A percentile compares a stretch with the other conserved stretches of the same genome.
These are phyloP conservation scores for Alosa sapidissima DNA, from an alignment of 2,797 vertebrate species.

Conservation along the genomic window DNA sequence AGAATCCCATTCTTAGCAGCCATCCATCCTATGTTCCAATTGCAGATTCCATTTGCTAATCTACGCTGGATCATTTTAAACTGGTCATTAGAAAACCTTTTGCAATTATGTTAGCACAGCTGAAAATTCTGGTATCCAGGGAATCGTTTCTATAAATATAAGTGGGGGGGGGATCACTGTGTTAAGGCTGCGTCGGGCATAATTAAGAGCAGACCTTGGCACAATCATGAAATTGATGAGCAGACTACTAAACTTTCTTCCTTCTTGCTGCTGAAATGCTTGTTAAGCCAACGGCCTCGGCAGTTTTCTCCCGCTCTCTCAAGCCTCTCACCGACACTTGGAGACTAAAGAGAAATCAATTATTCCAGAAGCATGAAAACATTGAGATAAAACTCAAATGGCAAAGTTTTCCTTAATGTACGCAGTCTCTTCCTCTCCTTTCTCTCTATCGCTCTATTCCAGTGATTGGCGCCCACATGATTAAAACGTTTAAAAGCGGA, in stretches of 20 bases:
- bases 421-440: not conserved
- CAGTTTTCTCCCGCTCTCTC: not conserved
- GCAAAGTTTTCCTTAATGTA: conserved; percentile 37
- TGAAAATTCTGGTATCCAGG: not conserved
- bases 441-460: not conserved
- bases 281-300: not conserved
- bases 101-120: too few relatives aligned
- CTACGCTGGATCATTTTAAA: too few relatives aligned
- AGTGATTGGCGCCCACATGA: conserved; percentile 35
- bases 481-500: conserved; percentile 48
- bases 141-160: too few relatives aligned
- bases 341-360: conserved; percentile 58
- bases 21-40: too few relatives aligned
- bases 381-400: conserved; percentile 53
- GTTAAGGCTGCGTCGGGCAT: too few relatives aligned
- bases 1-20: too few relatives aligned
- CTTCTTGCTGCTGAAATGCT: not conserved
- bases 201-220: not conserved
- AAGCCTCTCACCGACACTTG: not conserved
- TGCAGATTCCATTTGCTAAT: too few relatives aligned
- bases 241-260: not conserved
- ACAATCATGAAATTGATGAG: conserved; percentile 1
- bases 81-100: too few relatives aligned
- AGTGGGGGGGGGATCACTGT: too few relatives aligned
- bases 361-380: conserved; percentile 54